A percentile compares a stretch with the other conserved stretches of the same genome.
Conservation (phyloP, 2,888 invertebrate genomes). For the Chymomyza procnemis region DNA sequence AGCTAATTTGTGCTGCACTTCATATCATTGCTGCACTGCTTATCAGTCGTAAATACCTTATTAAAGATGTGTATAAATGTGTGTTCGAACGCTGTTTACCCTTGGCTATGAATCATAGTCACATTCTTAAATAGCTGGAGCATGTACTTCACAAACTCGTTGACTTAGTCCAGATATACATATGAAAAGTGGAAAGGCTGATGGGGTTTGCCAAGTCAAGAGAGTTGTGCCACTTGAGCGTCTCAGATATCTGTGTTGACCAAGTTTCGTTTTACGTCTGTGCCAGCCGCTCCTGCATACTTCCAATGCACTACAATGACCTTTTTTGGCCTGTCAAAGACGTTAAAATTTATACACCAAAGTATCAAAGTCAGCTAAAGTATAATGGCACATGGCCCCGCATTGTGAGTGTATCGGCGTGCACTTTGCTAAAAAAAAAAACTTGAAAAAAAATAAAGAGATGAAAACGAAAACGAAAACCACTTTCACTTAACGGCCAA, state of each 20-base stretch:
- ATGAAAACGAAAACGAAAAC: not conserved
- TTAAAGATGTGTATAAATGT: not conserved
- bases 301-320: conserved; percentile 4
- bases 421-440: not conserved
- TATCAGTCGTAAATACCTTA: not conserved
- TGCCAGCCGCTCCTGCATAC: not conserved
- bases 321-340: conserved; percentile 4
- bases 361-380: not conserved
- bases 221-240: not conserved
- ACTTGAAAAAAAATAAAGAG: not conserved
- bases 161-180: conserved; percentile 29
- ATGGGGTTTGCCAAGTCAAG: not conserved
- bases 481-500: not conserved
- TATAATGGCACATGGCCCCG: not conserved
- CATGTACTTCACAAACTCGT: conserved; percentile 9
- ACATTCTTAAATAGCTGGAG: not conserved
- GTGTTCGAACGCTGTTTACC: not conserved
- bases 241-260: not conserved
- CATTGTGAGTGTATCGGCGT: not conserved
- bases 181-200: not conserved
- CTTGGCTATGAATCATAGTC: not conserved
- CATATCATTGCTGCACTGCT: no score
- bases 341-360: not conserved
- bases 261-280: not conserved
- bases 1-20: no score